These are phyloP conservation scores for Polydrusus cervinus DNA, from an alignment of 2,888 invertebrate genomes.

Conservation along the genomic window DNA sequence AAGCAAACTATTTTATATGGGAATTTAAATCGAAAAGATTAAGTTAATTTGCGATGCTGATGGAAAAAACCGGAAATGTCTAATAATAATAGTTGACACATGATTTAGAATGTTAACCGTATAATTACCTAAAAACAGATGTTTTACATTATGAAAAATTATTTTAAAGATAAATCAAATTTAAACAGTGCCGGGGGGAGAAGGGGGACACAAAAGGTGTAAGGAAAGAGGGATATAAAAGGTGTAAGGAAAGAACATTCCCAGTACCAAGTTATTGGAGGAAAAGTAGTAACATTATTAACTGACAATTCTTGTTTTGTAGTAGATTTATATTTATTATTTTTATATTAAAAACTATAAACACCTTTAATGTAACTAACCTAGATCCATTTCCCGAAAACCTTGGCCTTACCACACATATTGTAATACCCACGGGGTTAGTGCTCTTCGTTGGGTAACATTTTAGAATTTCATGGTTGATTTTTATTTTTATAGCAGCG, in stretches of 20 bases:
- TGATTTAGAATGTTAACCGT: background rate
- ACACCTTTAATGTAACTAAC: conserved; percentile 1
- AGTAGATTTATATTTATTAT: too few species aligned
- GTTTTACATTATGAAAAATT: too few species aligned
- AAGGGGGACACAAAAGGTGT: too few species aligned
- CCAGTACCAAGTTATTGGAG: too few species aligned
- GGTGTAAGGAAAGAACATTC: too few species aligned
- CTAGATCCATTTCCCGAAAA: conserved; percentile 2
- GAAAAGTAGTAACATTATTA: too few species aligned
- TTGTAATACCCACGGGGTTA: conserved; percentile 25
- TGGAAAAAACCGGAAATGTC: conserved; percentile 14
- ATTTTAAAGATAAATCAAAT: too few species aligned
- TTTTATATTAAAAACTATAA: background rate
- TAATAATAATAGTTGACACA: background rate
- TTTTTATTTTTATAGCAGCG: conserved; percentile 24
- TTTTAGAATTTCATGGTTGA: conserved; percentile 17
- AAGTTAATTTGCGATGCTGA: background rate
- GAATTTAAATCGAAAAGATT: background rate
- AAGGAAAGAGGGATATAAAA: too few species aligned
- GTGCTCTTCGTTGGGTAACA: conserved; percentile 26
- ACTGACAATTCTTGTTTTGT: too few species aligned
- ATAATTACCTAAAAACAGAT: background rate
- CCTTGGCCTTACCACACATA: conserved; percentile 11
- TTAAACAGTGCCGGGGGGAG: too few species aligned
- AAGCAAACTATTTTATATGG: background rate